Percentiles rank a stretch among this genome's conserved stretches.
phyloP scores from a whole-genome alignment of 2,113 vertebrate species.

The Vidua macroura region DNA sequence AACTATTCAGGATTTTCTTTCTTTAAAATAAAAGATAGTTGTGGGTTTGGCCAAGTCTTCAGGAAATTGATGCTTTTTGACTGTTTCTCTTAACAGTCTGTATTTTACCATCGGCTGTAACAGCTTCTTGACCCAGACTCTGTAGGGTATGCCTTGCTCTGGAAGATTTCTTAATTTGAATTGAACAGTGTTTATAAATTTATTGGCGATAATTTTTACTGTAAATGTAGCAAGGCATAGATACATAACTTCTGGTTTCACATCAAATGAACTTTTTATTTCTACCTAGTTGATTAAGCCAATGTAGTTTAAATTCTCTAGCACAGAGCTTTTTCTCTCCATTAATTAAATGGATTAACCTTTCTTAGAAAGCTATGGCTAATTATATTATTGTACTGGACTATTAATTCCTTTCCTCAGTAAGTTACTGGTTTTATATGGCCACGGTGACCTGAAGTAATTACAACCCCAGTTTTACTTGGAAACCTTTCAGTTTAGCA shows the following conservation, averaged over 20 bases:
- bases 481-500: neutral
- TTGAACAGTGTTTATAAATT: neutral
- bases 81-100: neutral
- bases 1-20: neutral
- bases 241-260: neutral
- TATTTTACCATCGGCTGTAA: neutral
- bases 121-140: neutral
- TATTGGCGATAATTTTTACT: neutral
- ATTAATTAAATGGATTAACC: neutral
- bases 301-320: neutral
- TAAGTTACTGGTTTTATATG: slow-evolving; percentile 6
- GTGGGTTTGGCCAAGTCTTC: neutral
- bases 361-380: neutral
- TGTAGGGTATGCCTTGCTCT: neutral
- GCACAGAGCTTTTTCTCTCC: neutral
- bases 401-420: slow-evolving; percentile 2
- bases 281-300: neutral
- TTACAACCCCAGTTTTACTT: neutral
- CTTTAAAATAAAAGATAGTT: neutral
- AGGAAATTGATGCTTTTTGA: neutral
- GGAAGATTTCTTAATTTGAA: neutral
- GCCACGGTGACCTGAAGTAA: neutral
- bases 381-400: neutral
- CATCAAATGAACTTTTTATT: neutral
- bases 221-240: neutral